Evolutionary conservation across 2,797 vertebrate species (phyloP), one percentile per base, ranked within the genome.

Genomic region (Malacoraja senta): DNA sequence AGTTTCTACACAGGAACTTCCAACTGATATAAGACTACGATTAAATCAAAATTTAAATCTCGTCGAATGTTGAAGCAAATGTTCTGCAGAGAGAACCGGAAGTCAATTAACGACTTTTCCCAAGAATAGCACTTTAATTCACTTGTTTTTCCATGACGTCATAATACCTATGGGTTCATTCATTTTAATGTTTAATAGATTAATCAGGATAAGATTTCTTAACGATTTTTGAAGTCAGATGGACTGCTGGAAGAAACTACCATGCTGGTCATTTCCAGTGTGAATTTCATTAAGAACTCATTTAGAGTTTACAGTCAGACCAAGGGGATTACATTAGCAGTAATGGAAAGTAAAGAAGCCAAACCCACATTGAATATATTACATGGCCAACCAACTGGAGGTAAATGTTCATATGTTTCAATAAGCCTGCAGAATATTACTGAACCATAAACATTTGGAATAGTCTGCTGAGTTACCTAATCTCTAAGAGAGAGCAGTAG

Each of bases 171-270:
- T n/a, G 65, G n/a, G 15, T 32, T 65, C n/a, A 88, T 65, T 88
- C 84, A 88, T 32, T 88, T 88, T 65, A 88, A 88, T 68, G 4
- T 68, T 88, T 65, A 88, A 65, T 65, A 65, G 15, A 32, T 88
- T 15, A n/a, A 1, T 65, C 29, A 65, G 61, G 84, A 65, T n/a
- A 88, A 65, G 61, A 9, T 61, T 8, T n/a, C 61, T 65, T 7
- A 21, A 65, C 15, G 58, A 88, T 0, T 88, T 88, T 65, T 65
- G 32, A 35, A 65, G 17, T 65, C n/a, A 88, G 61, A 65, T 19
- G 29, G 8, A 32, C 13, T 32, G 61, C 61, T 65, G 1, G 1
- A 63, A 61, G 35, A 32, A 65, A 35, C 84, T 65, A 65, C n/a
- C 84, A 65, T 8, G 9, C 17, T 65, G 17, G 84, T 65, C 61